These are phyloP conservation scores for Anoplophora glabripennis DNA, from an alignment of 1,140 invertebrate genomes.

Conservation along the genomic window DNA sequence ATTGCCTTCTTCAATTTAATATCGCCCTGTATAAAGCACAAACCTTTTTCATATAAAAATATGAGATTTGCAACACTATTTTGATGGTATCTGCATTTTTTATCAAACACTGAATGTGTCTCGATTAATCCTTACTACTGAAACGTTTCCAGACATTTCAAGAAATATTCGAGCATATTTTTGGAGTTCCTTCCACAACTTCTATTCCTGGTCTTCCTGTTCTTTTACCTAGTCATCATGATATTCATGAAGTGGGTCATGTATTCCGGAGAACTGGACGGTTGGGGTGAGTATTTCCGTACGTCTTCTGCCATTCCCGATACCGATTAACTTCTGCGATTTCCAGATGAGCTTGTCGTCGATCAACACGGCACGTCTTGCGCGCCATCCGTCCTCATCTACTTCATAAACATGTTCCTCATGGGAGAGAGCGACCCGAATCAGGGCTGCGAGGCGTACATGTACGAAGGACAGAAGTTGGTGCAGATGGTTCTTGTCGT, in stretches of 20 bases:
- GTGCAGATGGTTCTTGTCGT: constrained; percentile 75
- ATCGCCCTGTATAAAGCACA: too few species aligned
- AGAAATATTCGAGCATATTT: too few species aligned
- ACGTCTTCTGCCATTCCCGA: too few species aligned
- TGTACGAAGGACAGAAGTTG: constrained; percentile 68
- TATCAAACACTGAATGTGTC: too few species aligned
- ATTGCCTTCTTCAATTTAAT: too few species aligned
- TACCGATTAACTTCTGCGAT: constrained; percentile 20
- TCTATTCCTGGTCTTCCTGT: constrained; percentile 61
- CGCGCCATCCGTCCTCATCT: constrained; percentile 84
- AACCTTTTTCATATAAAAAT: too few species aligned
- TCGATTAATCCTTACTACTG: constrained; percentile 60
- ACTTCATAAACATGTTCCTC: constrained; percentile 92
- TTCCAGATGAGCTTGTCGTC: constrained; percentile 43
- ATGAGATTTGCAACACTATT: too few species aligned
- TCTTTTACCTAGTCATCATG: constrained; percentile 91
- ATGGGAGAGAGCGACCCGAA: constrained; percentile 56
- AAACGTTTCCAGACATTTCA: neutral
- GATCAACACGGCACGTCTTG: constrained; percentile 59
- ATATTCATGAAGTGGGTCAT: constrained; percentile 89
- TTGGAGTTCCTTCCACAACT: too few species aligned
- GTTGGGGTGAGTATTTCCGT: constrained; percentile 49
- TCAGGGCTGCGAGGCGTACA: constrained; percentile 62
- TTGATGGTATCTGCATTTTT: too few species aligned
- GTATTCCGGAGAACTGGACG: constrained; percentile 24